Evolutionary conservation across 2,797 vertebrate species (phyloP).

Genomic region (Neosalanx taihuensis): DNA sequence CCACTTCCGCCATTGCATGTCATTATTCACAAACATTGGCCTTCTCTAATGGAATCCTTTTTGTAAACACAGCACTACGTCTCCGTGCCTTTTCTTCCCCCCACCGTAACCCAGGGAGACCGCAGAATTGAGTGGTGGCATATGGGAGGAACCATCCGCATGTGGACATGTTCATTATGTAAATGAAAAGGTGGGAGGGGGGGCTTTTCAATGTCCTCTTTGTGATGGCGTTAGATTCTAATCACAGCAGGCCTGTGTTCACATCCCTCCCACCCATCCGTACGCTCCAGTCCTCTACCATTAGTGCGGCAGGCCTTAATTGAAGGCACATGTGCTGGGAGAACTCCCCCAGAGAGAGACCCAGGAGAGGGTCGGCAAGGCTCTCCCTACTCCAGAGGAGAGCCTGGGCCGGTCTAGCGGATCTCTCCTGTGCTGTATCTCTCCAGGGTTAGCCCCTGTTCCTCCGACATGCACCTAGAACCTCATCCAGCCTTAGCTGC

Average conservation of each 20-base stretch:
- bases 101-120: conserved; percentile 16
- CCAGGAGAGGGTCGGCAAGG: conserved; percentile 39
- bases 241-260: conserved; percentile 60
- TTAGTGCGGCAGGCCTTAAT: conserved; percentile 59
- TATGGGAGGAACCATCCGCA: conserved; percentile 31
- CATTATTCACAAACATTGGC: not conserved
- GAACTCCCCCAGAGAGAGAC: conserved; percentile 23
- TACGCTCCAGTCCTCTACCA: conserved; percentile 44
- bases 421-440: conserved; percentile 10
- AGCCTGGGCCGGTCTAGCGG: not conserved
- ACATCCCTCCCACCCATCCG: conserved; percentile 39
- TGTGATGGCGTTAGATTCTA: conserved; percentile 65
- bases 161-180: conserved; percentile 10
- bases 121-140: conserved; percentile 24
- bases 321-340: conserved; percentile 66
- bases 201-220: conserved; percentile 46
- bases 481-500: conserved; percentile 25
- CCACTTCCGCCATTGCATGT: too few species aligned
- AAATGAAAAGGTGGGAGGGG: not conserved
- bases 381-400: conserved; percentile 26
- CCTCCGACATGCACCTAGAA: conserved; percentile 16
- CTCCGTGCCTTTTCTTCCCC: conserved; percentile 11
- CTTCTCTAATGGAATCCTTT: not conserved
- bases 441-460: conserved; percentile 18
- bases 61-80: conserved; percentile 10